These are phyloP conservation scores for Chaetoderma sp. DNA, from an alignment of 2,888 invertebrate species.

Conservation along the genomic window DNA sequence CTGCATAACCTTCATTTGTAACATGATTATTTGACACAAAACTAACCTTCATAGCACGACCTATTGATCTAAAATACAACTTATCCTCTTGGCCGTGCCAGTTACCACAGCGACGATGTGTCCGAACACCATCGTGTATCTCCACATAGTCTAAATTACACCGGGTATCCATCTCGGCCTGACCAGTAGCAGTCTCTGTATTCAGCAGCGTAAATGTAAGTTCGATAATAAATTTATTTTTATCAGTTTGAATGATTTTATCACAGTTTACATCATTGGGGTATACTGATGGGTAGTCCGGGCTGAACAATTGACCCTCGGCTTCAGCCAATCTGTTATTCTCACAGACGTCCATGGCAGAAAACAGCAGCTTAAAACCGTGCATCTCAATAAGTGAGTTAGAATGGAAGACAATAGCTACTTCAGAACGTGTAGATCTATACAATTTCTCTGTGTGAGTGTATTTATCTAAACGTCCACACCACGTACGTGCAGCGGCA, in stretches of 20 bases:
- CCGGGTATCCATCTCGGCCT: constrained; percentile 23
- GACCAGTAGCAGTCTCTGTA: constrained; percentile 40
- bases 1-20: constrained; percentile 38
- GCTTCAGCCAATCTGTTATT: constrained; percentile 28
- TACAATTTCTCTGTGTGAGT: background rate
- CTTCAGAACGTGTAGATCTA: background rate
- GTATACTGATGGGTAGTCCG: constrained; percentile 73
- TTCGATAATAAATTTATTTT: constrained; percentile 29
- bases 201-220: constrained; percentile 39
- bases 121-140: constrained; percentile 26
- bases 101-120: constrained; percentile 42
- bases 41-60: constrained; percentile 28
- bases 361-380: constrained; percentile 36
- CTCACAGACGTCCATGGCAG: constrained; percentile 30
- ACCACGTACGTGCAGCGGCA: background rate
- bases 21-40: constrained; percentile 39
- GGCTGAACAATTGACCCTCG: constrained; percentile 72
- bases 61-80: constrained; percentile 37
- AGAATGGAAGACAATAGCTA: background rate
- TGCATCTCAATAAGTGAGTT: constrained; percentile 11
- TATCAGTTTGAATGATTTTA: constrained; percentile 29
- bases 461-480: background rate
- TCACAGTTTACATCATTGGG: constrained; percentile 39
- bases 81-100: constrained; percentile 41
- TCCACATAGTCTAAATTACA: constrained; percentile 48